Conservation (phyloP, 2,888 invertebrate genomes). For the Rhingia rostrata region DNA sequence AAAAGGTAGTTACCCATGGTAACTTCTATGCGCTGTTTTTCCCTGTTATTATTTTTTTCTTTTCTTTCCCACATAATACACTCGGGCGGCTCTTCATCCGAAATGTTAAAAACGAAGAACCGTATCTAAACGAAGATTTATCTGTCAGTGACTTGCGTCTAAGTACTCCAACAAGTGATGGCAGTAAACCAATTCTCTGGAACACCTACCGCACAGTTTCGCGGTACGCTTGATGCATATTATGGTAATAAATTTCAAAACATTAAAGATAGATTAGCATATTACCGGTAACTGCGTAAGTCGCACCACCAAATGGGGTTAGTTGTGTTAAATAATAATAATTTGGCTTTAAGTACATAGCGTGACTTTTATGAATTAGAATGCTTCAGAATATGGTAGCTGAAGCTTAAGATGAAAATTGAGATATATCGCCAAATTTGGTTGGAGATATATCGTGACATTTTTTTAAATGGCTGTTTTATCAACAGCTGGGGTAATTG, state of each 20-base stretch:
- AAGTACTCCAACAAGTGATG: conserved; percentile 68
- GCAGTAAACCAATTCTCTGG: conserved; percentile 70
- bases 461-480: no score
- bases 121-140: conserved; percentile 59
- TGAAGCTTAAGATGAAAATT: no score
- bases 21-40: conserved; percentile 3
- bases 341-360: conserved; percentile 1
- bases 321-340: conserved; percentile 40
- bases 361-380: conserved; percentile 22
- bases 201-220: conserved; percentile 63
- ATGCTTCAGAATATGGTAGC: no score
- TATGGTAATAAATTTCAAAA: conserved; percentile 56
- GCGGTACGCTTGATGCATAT: conserved; percentile 61
- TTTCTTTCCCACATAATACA: not conserved
- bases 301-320: conserved; percentile 60
- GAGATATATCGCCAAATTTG: no score
- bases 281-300: conserved; percentile 62
- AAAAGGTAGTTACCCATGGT: conserved; percentile 25
- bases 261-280: conserved; percentile 64
- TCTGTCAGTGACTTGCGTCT: conserved; percentile 64
- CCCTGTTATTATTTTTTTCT: conserved; percentile 3
- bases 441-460: no score
- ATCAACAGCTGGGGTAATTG: no score
- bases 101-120: conserved; percentile 23
- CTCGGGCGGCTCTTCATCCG: not conserved